Conservation (phyloP, 1,140 invertebrate species). For the Cydia fagiglandana region DNA sequence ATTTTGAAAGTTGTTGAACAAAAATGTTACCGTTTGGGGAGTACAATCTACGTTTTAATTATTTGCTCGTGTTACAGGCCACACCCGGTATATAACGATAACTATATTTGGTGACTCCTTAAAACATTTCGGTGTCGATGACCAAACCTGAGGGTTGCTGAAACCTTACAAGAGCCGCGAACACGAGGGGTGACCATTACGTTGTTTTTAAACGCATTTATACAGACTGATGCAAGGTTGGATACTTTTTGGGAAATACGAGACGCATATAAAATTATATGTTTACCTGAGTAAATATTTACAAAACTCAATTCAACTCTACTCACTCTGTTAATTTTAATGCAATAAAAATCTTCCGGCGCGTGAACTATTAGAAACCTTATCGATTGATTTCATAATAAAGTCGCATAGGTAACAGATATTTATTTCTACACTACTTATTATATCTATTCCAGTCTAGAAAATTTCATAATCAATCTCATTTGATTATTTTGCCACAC, state of each 20-base stretch:
- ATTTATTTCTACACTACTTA: constrained; percentile 2
- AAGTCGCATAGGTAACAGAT: constrained; percentile 1
- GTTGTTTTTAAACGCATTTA: constrained; percentile 43
- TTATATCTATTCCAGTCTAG: not conserved
- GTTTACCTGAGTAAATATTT: not conserved
- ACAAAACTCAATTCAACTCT: no score
- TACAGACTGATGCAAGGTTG: not conserved
- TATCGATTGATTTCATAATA: constrained; percentile 3
- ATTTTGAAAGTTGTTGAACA: no score
- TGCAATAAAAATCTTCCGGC: not conserved
- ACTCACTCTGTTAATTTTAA: no score
- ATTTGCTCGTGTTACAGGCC: no score
- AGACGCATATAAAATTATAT: not conserved
- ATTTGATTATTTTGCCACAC: not conserved
- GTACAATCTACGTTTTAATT: no score
- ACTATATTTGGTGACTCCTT: constrained; percentile 45
- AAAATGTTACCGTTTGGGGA: no score
- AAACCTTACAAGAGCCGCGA: constrained; percentile 68
- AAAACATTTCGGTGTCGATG: constrained; percentile 63
- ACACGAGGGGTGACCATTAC: constrained; percentile 58
- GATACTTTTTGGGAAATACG: not conserved
- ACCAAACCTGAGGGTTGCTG: constrained; percentile 70
- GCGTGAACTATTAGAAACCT: constrained; percentile 21
- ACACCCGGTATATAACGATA: no score
- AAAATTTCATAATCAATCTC: constrained; percentile 7